Percentiles rank a stretch among this genome's conserved stretches.
These are phyloP conservation scores for Galagoides demidoff DNA, from an alignment of 2,797 vertebrate species.

Conservation along the genomic window DNA sequence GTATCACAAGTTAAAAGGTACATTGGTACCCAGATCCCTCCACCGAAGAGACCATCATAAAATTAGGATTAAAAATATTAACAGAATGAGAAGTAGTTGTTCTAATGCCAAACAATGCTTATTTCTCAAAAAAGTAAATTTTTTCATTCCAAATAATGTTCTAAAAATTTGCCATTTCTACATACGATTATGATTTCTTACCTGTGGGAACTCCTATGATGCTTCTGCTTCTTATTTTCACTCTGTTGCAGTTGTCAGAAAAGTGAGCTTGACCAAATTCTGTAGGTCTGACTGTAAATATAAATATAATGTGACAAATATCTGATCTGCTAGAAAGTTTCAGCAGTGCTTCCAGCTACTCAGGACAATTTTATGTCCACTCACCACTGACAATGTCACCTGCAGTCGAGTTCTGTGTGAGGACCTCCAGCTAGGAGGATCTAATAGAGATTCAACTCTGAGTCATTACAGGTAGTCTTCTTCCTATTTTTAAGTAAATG, in stretches of 20 bases:
- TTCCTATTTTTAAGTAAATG: not conserved
- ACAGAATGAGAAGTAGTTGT: not conserved
- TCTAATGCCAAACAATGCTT: not conserved
- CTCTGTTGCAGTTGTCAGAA: not conserved
- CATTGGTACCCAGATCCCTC: not conserved
- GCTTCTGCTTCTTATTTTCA: not conserved
- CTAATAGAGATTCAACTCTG: not conserved
- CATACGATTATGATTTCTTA: not conserved
- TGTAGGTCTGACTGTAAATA: not conserved
- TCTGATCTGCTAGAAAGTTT: not conserved
- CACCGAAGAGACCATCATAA: not conserved
- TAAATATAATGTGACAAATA: not conserved
- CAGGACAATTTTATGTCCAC: not conserved
- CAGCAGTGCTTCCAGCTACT: not conserved
- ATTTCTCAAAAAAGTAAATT: not conserved
- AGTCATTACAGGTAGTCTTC: not conserved
- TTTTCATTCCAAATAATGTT: not conserved
- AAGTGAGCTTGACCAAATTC: not conserved
- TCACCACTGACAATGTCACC: not conserved
- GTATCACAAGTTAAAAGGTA: not conserved
- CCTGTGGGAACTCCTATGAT: accelerated
- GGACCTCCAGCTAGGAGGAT: not conserved
- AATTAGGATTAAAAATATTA: not conserved
- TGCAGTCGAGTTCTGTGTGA: not conserved
- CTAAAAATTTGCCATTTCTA: not conserved